Evolutionary conservation across 2,113 vertebrate species (phyloP).

Genomic region (Boleophthalmus pectinirostris): DNA sequence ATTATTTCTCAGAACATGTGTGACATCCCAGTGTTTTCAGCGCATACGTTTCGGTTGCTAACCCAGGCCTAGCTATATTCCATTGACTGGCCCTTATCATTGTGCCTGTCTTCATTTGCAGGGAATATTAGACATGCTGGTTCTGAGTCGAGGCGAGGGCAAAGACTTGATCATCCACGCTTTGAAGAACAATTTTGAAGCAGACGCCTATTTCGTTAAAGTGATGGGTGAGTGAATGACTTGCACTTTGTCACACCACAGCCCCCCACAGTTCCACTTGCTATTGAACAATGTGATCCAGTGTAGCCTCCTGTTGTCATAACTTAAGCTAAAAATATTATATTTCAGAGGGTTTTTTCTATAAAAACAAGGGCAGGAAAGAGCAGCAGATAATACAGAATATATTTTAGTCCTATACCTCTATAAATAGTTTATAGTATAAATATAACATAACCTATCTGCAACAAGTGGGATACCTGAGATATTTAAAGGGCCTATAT

Average conservation of each 20-base stretch:
- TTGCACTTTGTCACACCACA: background rate
- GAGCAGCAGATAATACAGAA: background rate
- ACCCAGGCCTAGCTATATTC: slow-evolving; percentile 27
- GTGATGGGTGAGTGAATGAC: slow-evolving; percentile 90
- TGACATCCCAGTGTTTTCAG: slow-evolving; percentile 38
- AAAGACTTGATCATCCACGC: slow-evolving; percentile 86
- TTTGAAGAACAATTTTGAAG: slow-evolving; percentile 97
- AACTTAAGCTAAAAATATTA: background rate
- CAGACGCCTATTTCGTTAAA: slow-evolving; percentile 98
- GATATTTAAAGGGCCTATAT: too few species aligned
- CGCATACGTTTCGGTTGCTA: slow-evolving; percentile 53
- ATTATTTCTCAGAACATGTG: slow-evolving; percentile 34
- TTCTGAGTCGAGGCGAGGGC: slow-evolving; percentile 81
- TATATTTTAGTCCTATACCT: background rate
- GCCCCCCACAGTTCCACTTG: background rate
- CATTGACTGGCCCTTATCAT: slow-evolving; percentile 48
- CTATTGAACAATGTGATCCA: background rate
- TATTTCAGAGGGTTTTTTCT: background rate
- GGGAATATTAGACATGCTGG: slow-evolving; percentile 95
- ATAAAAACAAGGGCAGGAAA: background rate
- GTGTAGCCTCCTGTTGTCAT: background rate
- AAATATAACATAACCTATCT: too few species aligned
- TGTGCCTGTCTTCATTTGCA: slow-evolving; percentile 72
- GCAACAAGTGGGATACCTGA: background rate
- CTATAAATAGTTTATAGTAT: background rate